Evolutionary conservation across 2,113 vertebrate species (phyloP), one percentile per base, ranked within the genome.

Genomic region (Amphilophus citrinellus): DNA sequence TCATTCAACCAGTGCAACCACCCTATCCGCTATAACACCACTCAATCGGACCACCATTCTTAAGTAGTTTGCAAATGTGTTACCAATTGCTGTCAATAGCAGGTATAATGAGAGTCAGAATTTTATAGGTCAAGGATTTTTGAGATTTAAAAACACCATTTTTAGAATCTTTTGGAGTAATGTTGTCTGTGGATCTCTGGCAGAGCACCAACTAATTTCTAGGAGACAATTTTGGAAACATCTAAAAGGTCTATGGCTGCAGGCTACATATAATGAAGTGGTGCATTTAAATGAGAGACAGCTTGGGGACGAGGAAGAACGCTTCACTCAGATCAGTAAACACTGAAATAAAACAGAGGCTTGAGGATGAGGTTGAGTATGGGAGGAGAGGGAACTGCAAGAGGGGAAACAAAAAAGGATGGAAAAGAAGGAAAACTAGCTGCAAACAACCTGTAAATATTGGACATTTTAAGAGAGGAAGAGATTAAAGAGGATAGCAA

Each of bases 251-350:
- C 76, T 76, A 77, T 66, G 44, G 77, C 83, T 78, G 56, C 79
- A 80, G 83, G 82, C 88, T 87, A n/a, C 78, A 80, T 80, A 63
- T 91, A 93, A 91, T 87, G 66, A 88, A 92, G 89, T 84, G 79
- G 57, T 84, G 77, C 84, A 87, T 89, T 90, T 88, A 87, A 87
- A 91, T 90, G 86, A 91, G 79, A 86, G 63, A 76, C 75, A 85
- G 85, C 84, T 80, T 58, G 62, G 86, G 75, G 87, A 84, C 32
- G 32, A 77, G 56, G 62, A 85, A 58, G 81, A 58, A 76, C 17
- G 80, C 83, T 89, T 89, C 62, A 77, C 63, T 88, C 77, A 82
- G 42, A 86, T 82, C 77, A 68, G 89, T 66, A 90, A 90, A 90
- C 76, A 89, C 42, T 42, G 78, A 77, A 80, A 71, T 47, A 65